Evolutionary conservation across 2,797 vertebrate genomes (phyloP).

Genomic region (Argyrosomus regius): DNA sequence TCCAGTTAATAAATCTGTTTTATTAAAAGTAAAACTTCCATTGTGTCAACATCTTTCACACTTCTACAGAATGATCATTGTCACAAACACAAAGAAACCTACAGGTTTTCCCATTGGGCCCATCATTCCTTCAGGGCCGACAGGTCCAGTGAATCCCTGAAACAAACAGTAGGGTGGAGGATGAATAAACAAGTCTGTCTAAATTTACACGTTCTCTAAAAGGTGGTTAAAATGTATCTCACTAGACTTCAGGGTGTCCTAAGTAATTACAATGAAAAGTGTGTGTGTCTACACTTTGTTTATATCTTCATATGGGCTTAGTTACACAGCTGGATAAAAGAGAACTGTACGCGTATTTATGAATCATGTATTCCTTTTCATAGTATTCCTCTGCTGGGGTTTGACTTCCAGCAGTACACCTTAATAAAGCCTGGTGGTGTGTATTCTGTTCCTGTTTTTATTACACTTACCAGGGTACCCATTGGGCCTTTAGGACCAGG

Average conservation of each 20-base stretch:
- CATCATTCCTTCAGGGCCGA: conserved; percentile 91
- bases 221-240: neutral
- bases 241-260: neutral
- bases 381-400: neutral
- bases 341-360: neutral
- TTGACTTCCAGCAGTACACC: neutral
- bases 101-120: conserved; percentile 92
- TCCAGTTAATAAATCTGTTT: neutral
- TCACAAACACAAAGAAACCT: conserved; percentile 71
- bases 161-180: conserved; percentile 63
- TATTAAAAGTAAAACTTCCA: conserved; percentile 5
- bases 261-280: neutral
- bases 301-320: neutral
- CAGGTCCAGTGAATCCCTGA: conserved; percentile 92
- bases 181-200: neutral
- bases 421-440: neutral
- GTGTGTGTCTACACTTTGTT: neutral
- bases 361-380: neutral
- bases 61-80: neutral
- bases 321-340: neutral
- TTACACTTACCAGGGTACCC: conserved; percentile 90
- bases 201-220: neutral
- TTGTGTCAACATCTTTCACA: neutral
- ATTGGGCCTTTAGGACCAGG: conserved; percentile 92
- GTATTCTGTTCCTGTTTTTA: neutral